Conservation (phyloP, 1,140 invertebrate species). For the Palaemon carinicauda region DNA sequence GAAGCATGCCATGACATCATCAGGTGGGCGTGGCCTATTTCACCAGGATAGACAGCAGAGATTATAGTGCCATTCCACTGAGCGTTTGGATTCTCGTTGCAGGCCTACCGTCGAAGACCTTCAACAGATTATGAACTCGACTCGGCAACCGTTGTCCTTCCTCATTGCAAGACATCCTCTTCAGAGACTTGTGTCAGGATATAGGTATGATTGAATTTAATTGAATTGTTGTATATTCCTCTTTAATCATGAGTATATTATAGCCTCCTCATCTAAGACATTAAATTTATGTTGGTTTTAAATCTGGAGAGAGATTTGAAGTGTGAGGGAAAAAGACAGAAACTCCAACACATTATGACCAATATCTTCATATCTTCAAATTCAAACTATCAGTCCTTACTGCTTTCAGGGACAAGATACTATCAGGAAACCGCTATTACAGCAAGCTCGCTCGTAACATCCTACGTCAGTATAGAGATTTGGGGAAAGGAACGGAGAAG, state of each 20-base stretch:
- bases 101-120: slow-evolving; percentile 75
- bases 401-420: slow-evolving; percentile 46
- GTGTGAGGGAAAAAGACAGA: neutral
- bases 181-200: slow-evolving; percentile 86
- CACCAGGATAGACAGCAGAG: too few species aligned
- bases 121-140: slow-evolving; percentile 68
- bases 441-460: slow-evolving; percentile 73
- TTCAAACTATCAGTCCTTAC: slow-evolving; percentile 66
- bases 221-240: too few species aligned
- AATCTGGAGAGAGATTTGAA: too few species aligned
- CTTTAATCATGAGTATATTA: slow-evolving; percentile 63
- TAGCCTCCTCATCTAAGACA: neutral
- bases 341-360: too few species aligned
- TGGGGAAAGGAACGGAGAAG: neutral
- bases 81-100: neutral
- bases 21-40: too few species aligned
- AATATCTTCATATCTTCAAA: neutral
- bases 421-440: slow-evolving; percentile 75
- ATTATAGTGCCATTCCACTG: too few species aligned
- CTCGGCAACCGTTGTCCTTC: slow-evolving; percentile 75
- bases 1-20: too few species aligned
- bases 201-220: slow-evolving; percentile 77
- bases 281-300: neutral
- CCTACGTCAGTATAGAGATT: slow-evolving; percentile 30
- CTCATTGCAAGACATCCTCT: slow-evolving; percentile 89